phyloP scores from a whole-genome alignment of 2,888 invertebrate genomes.

The Deroplatys truncata region DNA sequence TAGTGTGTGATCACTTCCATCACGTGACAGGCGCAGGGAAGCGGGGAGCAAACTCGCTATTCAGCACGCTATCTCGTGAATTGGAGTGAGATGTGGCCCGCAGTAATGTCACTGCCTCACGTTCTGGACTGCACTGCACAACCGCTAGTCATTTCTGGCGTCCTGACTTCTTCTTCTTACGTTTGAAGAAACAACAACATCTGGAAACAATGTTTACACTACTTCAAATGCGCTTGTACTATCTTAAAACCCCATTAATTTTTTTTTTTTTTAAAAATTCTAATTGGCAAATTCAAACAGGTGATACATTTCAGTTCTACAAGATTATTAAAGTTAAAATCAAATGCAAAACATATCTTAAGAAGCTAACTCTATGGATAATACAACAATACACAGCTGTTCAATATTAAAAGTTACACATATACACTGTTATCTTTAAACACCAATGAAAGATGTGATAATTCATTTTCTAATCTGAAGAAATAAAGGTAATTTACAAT shows the following conservation, averaged over 20 bases:
- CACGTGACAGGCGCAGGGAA: constrained; percentile 9
- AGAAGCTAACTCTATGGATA: too few relatives aligned
- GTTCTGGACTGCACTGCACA: constrained; percentile 61
- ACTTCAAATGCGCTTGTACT: constrained; percentile 24
- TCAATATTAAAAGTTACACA: too few relatives aligned
- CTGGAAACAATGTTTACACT: constrained; percentile 55
- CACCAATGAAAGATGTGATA: too few relatives aligned
- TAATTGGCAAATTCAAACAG: too few relatives aligned
- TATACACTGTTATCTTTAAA: too few relatives aligned
- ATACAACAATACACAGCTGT: too few relatives aligned
- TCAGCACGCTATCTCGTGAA: constrained; percentile 57
- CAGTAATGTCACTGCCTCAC: constrained; percentile 58
- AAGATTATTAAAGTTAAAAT: too few relatives aligned
- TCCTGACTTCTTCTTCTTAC: constrained; percentile 97
- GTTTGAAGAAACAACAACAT: constrained; percentile 98
- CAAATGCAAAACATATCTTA: too few relatives aligned
- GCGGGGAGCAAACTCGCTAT: constrained; percentile 20
- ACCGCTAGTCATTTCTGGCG: constrained; percentile 85
- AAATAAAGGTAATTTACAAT: too few relatives aligned
- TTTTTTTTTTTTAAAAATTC: too few relatives aligned
- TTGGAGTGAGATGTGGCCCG: constrained; percentile 61
- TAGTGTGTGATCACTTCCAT: background rate
- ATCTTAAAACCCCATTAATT: background rate
- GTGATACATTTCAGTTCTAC: too few relatives aligned
- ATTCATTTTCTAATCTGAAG: too few relatives aligned